Base-by-base conservation (phyloP, 2,113 vertebrate genomes). In the Pollachius pollachius region DNA sequence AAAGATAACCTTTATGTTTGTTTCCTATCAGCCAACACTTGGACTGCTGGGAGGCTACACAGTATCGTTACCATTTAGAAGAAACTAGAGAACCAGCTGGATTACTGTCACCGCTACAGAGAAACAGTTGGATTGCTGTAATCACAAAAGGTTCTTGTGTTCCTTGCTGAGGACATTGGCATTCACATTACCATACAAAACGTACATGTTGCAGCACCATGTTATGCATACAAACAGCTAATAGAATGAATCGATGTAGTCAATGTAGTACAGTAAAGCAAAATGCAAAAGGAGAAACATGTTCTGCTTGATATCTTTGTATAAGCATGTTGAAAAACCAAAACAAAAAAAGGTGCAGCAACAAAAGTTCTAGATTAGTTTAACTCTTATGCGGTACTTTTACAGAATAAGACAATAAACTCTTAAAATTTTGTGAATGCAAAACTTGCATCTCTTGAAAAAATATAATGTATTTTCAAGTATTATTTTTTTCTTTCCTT, bases 101-200 rank as follows among this genome's bases (percentile, higher is more conserved):
- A 48, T 48, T 48, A 48, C 41, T 13, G 41, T 48, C 41, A 48
- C 41, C 41, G 41, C 85, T 84, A 87, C 57, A 89, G 88, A 93
- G 88, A 91, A 90, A 87, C 89, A 94, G 90, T 91, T 78, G 75
- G 70, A 84, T 88, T 84, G 87, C 84, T 79, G 79, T 85, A 84
- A 90, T 65, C 65, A 86, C 91, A 92, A 91, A 88, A 91, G 87
- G 87, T 89, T 90, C 79, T 87, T 79, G 15, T 79, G 89, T 92
- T 92, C 89, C 86, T 85, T 87, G 91, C 85, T 75, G 87, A 94
- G 91, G 92, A 94, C 92, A 92, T 90, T 87, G 86, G 89, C 91
- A 91, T 99, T 99, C 97, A 99, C 97, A 99, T 97, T 98, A 95
- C 89, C 86, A 91, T 91, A 91, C 83, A 85, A 88, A 85, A 12